Evolutionary conservation across 2,888 invertebrate species (phyloP).

Genomic region (Dicyrtoma fusca): DNA sequence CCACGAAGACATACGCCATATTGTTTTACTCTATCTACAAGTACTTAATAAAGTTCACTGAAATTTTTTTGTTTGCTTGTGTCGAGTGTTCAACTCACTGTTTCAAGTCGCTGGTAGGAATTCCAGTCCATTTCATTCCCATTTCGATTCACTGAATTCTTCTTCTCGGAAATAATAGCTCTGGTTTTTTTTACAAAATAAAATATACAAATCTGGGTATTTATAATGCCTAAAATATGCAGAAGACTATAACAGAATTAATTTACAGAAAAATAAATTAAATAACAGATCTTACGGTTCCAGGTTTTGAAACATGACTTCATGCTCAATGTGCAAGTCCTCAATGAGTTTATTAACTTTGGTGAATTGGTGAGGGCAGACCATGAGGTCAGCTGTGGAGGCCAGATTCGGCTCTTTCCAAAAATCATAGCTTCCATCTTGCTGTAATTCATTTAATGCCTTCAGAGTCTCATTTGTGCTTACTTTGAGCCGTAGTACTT

Average conservation of each 20-base stretch:
- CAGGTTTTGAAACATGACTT: conserved; percentile 45
- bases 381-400: conserved; percentile 67
- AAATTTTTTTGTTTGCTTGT: too few species aligned
- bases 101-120: conserved; percentile 45
- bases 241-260: too few species aligned
- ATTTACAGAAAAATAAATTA: background rate
- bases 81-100: conserved; percentile 30
- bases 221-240: background rate
- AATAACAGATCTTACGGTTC: conserved; percentile 31
- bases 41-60: conserved; percentile 1
- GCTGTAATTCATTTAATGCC: conserved; percentile 15
- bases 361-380: conserved; percentile 29
- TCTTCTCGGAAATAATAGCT: conserved; percentile 24
- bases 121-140: conserved; percentile 48
- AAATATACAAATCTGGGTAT: background rate
- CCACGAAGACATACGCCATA: too few species aligned
- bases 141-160: conserved; percentile 25
- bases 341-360: conserved; percentile 35
- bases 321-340: conserved; percentile 38
- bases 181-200: conserved; percentile 1
- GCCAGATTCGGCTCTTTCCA: conserved; percentile 65
- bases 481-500: conserved; percentile 21
- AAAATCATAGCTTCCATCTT: conserved; percentile 61
- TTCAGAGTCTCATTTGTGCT: conserved; percentile 8
- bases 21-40: background rate